Base-by-base conservation (phyloP, 2,113 vertebrate genomes). In the Herpetotheres cachinnans region DNA sequence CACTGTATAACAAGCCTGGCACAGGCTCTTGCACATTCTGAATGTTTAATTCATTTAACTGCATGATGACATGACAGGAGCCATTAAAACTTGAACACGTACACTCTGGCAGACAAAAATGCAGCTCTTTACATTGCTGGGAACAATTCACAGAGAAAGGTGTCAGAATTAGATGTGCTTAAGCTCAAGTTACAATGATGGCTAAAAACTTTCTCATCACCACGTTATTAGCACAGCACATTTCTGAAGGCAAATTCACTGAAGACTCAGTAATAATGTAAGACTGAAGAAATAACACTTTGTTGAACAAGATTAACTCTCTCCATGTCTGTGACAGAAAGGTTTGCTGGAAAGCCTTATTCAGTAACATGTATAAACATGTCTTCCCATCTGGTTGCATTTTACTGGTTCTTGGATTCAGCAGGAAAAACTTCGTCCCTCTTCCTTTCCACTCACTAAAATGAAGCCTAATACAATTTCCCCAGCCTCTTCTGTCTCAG, bases 31-130 rank as follows among this genome's bases (percentile, higher is more conserved):
- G 80, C 71, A 87, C 82, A 86, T 82, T 94, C 71, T 94, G 79
- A 93, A 92, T 96, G 93, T 86, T 92, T 96, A 95, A 88, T 95
- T 86, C 49, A 76, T 93, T 95, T 94, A 89, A 90, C 85, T 92
- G 71, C 50, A 50, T 83, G 76, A 88, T 96, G 92, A 94, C 89
- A 92, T 84, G 89, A 94, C 91, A 92, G 61, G 29, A 89, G 54
- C 66, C 82, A 93, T 91, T 96, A 95, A 88, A 92, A 83, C 67
- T 65, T 71, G 71, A 90, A 89, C 67, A 92, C 0, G 1, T 80
- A 88, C 50, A 32, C 70, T 80, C 50, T 82, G 92, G 71, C 74
- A 90, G 89, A 63, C 34, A 89, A 89, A 94, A 95, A 72, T 30
- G 44, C 73, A 89, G 65, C 70, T 93, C 80, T 84, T 85, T 55